Conservation (phyloP, 1,140 invertebrate genomes). For the Calephelis nemesis region DNA sequence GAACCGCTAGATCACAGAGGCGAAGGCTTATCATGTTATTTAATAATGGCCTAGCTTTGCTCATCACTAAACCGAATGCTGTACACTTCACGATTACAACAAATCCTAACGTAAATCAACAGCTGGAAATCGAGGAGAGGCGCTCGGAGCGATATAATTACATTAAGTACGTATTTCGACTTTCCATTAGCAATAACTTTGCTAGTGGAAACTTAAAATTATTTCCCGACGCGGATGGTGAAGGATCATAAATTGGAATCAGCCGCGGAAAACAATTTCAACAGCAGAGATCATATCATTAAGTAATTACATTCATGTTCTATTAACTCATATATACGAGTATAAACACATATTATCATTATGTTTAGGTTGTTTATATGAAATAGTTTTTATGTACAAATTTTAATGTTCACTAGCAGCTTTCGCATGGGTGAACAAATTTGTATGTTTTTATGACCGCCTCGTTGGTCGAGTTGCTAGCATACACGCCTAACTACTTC, state of each 20-base stretch:
- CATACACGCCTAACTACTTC: too few species aligned
- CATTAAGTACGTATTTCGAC: slow-evolving; percentile 50
- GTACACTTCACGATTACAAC: slow-evolving; percentile 35
- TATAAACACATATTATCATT: too few species aligned
- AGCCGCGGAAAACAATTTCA: slow-evolving; percentile 5
- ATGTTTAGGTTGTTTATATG: too few species aligned
- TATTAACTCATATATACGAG: background rate
- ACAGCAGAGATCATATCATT: background rate
- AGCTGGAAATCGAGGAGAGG: slow-evolving; percentile 36
- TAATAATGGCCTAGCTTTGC: background rate
- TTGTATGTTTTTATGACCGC: too few species aligned
- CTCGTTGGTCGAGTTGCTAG: too few species aligned
- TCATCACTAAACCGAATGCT: slow-evolving; percentile 9
- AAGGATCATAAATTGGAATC: slow-evolving; percentile 18
- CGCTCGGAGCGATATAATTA: slow-evolving; percentile 41
- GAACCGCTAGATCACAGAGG: too few species aligned
- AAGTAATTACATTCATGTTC: background rate
- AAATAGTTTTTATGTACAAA: too few species aligned
- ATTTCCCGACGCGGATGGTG: slow-evolving; percentile 12
- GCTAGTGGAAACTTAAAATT: slow-evolving; percentile 19
- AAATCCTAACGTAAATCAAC: slow-evolving; percentile 39
- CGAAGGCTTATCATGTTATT: too few species aligned
- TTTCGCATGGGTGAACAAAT: too few species aligned
- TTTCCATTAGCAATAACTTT: slow-evolving; percentile 68
- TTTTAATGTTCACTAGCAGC: too few species aligned